Conservation (phyloP, 2,888 invertebrate species). For the Hydrotaea diabolus region DNA sequence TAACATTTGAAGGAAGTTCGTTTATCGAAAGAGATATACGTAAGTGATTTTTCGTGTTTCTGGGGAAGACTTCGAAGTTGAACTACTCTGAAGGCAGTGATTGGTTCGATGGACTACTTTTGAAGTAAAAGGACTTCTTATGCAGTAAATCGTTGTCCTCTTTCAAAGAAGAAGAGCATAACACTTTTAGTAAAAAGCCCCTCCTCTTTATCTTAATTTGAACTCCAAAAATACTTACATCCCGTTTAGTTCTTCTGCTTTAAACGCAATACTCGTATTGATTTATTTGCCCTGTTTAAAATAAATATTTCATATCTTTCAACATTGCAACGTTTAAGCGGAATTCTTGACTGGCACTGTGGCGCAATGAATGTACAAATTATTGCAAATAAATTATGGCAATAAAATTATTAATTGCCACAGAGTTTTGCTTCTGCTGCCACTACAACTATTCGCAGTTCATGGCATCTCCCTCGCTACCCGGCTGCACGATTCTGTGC, state of each 20-base stretch:
- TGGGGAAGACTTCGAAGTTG: too few species aligned
- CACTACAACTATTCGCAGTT: constrained; percentile 42
- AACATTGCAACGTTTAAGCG: constrained; percentile 1
- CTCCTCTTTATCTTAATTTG: too few species aligned
- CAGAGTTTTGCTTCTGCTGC: constrained; percentile 53
- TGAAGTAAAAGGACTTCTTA: too few species aligned
- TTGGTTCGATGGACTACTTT: too few species aligned
- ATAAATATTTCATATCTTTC: not conserved
- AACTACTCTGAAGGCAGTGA: too few species aligned
- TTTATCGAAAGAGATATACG: not conserved
- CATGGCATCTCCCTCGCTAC: constrained; percentile 1
- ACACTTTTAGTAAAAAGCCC: too few species aligned
- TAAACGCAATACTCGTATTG: not conserved
- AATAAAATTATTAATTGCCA: constrained; percentile 70
- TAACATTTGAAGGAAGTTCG: not conserved
- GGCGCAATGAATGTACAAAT: constrained; percentile 64
- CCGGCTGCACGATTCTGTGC: not conserved
- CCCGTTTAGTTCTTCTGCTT: not conserved
- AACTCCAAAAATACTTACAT: too few species aligned
- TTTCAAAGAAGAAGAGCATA: too few species aligned
- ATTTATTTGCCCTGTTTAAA: not conserved
- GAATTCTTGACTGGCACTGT: not conserved
- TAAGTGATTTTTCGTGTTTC: too few species aligned
- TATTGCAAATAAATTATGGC: constrained; percentile 70
- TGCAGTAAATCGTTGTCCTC: too few species aligned